Evolutionary conservation across 2,113 vertebrate genomes (phyloP).

Genomic region (Aplodontia rufa): DNA sequence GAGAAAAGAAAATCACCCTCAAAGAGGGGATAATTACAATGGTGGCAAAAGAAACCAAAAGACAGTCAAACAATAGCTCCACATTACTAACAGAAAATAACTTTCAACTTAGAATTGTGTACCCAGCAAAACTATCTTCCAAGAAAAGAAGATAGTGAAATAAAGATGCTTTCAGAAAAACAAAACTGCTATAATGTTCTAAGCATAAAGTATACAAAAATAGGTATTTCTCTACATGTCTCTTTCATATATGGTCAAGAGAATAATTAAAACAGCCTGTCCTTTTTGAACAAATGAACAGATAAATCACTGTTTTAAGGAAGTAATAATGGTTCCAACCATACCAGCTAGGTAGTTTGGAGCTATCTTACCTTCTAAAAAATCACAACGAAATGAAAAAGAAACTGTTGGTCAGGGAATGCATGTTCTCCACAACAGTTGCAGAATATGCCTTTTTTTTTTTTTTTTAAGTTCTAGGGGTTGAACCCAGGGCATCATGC

Average conservation of each 20-base stretch:
- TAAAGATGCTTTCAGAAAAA: slow-evolving; percentile 12
- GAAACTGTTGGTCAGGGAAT: background rate
- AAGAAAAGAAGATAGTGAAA: slow-evolving; percentile 8
- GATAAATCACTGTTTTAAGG: background rate
- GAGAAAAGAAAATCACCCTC: background rate
- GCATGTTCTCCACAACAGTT: background rate
- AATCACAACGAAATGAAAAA: background rate
- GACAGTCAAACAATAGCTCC: background rate
- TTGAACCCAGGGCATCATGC: background rate
- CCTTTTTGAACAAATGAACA: background rate
- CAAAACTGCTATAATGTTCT: background rate
- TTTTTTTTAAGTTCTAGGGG: background rate
- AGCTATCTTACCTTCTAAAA: background rate
- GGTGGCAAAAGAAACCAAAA: background rate
- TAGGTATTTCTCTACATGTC: background rate
- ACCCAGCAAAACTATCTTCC: background rate
- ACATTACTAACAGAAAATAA: background rate
- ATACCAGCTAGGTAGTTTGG: background rate
- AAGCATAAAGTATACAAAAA: background rate
- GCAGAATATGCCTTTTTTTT: background rate
- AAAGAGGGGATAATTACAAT: background rate
- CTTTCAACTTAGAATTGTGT: background rate
- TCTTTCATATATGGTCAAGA: background rate
- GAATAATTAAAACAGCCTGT: background rate
- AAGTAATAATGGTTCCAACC: background rate